phyloP scores from a whole-genome alignment of 53 echinoderm and acorn worm species.

The Echinarachnius parma region DNA sequence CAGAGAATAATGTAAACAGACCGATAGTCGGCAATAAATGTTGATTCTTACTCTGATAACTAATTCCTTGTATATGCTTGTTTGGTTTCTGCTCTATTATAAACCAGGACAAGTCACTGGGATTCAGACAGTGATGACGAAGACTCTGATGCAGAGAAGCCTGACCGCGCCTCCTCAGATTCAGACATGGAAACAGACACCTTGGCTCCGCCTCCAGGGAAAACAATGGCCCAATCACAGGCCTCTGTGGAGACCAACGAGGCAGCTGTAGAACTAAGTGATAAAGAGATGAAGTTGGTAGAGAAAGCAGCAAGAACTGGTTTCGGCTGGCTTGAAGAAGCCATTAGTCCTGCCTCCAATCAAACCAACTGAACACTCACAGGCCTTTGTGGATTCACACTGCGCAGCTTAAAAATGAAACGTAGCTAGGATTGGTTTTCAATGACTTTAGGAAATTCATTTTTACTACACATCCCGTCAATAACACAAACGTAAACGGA shows the following conservation, averaged over 20 bases:
- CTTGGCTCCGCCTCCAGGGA: not conserved
- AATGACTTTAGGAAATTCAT: too few species aligned
- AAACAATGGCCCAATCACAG: not conserved
- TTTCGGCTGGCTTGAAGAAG: conserved; percentile 4
- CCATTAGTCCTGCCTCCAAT: too few species aligned
- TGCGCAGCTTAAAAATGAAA: too few species aligned
- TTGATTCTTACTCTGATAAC: not conserved
- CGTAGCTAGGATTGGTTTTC: too few species aligned
- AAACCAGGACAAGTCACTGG: not conserved
- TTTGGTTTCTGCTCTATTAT: not conserved
- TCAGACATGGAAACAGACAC: conserved; percentile 33
- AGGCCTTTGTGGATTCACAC: too few species aligned
- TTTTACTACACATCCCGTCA: too few species aligned
- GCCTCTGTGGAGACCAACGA: not conserved
- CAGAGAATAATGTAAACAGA: too few species aligned
- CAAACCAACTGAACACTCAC: too few species aligned
- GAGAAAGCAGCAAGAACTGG: conserved; percentile 18
- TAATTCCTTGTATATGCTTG: not conserved
- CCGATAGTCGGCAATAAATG: too few species aligned
- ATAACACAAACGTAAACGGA: too few species aligned
- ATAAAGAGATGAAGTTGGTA: conserved; percentile 29
- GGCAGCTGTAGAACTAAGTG: conserved; percentile 13
- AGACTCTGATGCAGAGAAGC: not conserved
- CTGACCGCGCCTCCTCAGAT: conserved; percentile 5
- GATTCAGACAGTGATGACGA: conserved; percentile 22